Evolutionary conservation across 2,888 invertebrate genomes (phyloP).

Genomic region (Anarsia innoxiella): DNA sequence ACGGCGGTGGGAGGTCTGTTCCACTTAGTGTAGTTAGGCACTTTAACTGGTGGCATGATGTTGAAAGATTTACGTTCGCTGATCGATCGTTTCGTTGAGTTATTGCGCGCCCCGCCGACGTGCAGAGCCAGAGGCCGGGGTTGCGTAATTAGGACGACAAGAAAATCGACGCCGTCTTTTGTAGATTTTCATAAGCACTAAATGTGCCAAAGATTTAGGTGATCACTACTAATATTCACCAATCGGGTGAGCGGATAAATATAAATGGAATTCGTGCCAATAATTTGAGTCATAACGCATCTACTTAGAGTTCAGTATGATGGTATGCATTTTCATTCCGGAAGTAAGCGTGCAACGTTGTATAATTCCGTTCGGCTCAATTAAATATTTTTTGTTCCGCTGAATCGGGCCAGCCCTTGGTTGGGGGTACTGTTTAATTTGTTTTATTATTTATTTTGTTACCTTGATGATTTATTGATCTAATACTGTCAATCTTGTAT

Average conservation of each 20-base stretch:
- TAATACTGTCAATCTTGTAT: slow-evolving; percentile 25
- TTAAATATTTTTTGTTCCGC: no score
- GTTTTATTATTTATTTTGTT: no score
- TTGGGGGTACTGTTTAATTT: no score
- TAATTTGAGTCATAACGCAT: slow-evolving; percentile 30
- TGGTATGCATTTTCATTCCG: slow-evolving; percentile 11
- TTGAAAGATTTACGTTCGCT: slow-evolving; percentile 38
- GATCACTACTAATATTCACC: slow-evolving; percentile 49
- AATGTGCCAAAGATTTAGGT: slow-evolving; percentile 54
- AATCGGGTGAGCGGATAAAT: slow-evolving; percentile 57
- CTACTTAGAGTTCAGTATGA: no score
- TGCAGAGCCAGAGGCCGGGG: slow-evolving; percentile 40
- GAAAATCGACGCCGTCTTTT: slow-evolving; percentile 50
- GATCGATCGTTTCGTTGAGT: slow-evolving; percentile 39
- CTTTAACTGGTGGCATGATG: slow-evolving; percentile 61
- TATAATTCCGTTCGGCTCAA: no score
- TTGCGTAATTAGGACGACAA: slow-evolving; percentile 46
- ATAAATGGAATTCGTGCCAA: slow-evolving; percentile 62
- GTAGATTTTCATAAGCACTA: slow-evolving; percentile 48
- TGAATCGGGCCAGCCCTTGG: no score
- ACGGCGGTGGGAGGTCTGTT: slow-evolving; percentile 77
- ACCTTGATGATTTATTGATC: slow-evolving; percentile 9
- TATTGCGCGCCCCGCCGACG: slow-evolving; percentile 28
- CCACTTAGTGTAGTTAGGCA: slow-evolving; percentile 64
- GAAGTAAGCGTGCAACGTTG: no score